These are phyloP conservation scores for Scaptomyza polygonia DNA, from an alignment of 2,888 invertebrate genomes.

Conservation along the genomic window DNA sequence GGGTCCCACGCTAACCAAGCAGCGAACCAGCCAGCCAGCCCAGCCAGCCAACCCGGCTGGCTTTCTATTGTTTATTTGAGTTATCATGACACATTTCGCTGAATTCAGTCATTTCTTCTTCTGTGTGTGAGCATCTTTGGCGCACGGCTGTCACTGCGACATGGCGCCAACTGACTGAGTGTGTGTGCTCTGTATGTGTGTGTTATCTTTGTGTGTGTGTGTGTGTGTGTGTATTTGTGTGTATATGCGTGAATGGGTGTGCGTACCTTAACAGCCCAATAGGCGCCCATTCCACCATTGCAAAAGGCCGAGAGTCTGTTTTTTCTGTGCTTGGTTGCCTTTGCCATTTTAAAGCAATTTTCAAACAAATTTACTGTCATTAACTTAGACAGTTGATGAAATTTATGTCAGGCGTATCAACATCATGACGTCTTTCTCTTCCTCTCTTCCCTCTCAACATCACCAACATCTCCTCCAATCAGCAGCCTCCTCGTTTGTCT, in stretches of 20 bases:
- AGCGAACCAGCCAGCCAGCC: constrained; percentile 18
- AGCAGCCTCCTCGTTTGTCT: constrained; percentile 47
- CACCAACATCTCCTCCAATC: constrained; percentile 5
- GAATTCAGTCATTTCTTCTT: constrained; percentile 81
- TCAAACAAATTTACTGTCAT: constrained; percentile 80
- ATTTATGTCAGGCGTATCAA: constrained; percentile 79
- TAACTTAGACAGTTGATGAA: constrained; percentile 80
- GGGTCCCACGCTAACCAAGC: constrained; percentile 28
- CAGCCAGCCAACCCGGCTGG: constrained; percentile 25
- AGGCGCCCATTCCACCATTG: constrained; percentile 8
- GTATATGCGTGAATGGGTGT: constrained; percentile 18
- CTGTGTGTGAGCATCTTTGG: constrained; percentile 66
- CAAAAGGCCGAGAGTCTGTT: constrained; percentile 56
- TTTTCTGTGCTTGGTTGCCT: constrained; percentile 76
- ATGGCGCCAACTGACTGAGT: constrained; percentile 64
- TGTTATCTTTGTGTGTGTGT: constrained; percentile 7
- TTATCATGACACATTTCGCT: constrained; percentile 80
- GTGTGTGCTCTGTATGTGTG: constrained; percentile 14
- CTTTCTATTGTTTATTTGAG: constrained; percentile 79
- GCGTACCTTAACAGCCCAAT: constrained; percentile 42
- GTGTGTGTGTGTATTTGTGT: constrained; percentile 11
- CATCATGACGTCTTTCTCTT: constrained; percentile 59
- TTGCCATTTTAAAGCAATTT: constrained; percentile 81
- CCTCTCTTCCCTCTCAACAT: constrained; percentile 1
- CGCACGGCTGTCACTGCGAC: constrained; percentile 73